These are phyloP conservation scores for Danio kyathit DNA, from an alignment of 2,797 vertebrate species.

Conservation along the genomic window DNA sequence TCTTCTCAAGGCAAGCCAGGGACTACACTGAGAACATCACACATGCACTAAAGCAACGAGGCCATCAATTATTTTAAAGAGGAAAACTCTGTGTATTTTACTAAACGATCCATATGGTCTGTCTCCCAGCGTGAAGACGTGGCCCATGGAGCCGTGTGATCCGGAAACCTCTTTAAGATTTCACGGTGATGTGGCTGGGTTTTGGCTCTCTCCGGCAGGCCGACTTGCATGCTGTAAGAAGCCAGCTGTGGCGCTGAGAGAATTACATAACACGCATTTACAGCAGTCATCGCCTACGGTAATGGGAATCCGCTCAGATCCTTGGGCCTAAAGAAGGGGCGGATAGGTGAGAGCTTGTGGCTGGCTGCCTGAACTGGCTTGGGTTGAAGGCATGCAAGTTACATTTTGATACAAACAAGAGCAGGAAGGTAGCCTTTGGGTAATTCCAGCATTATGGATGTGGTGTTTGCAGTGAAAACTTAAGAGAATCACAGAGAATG, in stretches of 20 bases:
- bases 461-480: too few species aligned
- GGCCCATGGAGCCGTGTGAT: background rate
- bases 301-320: slow-evolving; percentile 42
- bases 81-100: slow-evolving; percentile 39
- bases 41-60: background rate
- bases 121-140: slow-evolving; percentile 28
- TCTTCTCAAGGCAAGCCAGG: background rate
- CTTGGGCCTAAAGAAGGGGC: slow-evolving; percentile 33
- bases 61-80: slow-evolving; percentile 36
- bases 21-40: background rate
- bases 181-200: slow-evolving; percentile 42
- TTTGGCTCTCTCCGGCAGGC: slow-evolving; percentile 26
- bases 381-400: background rate
- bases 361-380: slow-evolving; percentile 24
- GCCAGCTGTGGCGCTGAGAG: slow-evolving; percentile 76
- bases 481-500: too few species aligned
- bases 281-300: slow-evolving; percentile 49
- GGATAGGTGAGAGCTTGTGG: slow-evolving; percentile 22
- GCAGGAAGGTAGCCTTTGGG: background rate
- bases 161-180: slow-evolving; percentile 49
- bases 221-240: slow-evolving; percentile 57
- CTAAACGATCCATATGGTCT: slow-evolving; percentile 41
- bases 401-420: background rate
- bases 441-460: background rate
- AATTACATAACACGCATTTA: slow-evolving; percentile 76